Evolutionary conservation across 2,888 invertebrate genomes (phyloP).

Genomic region (Thalpophila matura): DNA sequence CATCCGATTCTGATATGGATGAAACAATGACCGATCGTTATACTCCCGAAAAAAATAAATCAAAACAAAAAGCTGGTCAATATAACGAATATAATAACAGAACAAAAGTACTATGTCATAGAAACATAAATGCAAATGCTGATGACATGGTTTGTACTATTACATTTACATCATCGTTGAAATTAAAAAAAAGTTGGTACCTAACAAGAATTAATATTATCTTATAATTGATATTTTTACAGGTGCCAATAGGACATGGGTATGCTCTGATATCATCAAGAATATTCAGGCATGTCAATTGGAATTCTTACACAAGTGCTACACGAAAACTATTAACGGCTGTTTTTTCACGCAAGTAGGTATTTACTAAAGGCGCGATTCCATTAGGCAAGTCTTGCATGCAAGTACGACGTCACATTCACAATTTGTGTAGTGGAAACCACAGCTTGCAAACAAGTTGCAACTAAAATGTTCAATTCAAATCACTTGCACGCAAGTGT

Average conservation of each 20-base stretch:
- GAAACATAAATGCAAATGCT: conserved; percentile 45
- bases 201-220: neutral
- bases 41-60: conserved; percentile 24
- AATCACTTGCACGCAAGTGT: no score
- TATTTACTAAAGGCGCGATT: conserved; percentile 15
- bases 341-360: conserved; percentile 85
- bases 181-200: neutral
- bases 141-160: conserved; percentile 53
- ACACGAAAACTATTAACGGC: conserved; percentile 87
- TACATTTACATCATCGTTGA: neutral
- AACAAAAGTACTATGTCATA: conserved; percentile 48
- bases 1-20: conserved; percentile 18
- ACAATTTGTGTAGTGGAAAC: no score
- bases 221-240: neutral
- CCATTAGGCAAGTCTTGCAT: no score
- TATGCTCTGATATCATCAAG: conserved; percentile 69
- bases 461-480: no score
- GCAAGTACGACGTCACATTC: no score
- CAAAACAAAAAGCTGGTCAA: conserved; percentile 25
- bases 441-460: no score
- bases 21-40: conserved; percentile 19
- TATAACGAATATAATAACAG: conserved; percentile 21
- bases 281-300: conserved; percentile 82
- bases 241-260: conserved; percentile 75
- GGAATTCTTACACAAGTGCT: conserved; percentile 86